Conservation (phyloP, 2,888 invertebrate genomes). For the Spodoptera picta region DNA sequence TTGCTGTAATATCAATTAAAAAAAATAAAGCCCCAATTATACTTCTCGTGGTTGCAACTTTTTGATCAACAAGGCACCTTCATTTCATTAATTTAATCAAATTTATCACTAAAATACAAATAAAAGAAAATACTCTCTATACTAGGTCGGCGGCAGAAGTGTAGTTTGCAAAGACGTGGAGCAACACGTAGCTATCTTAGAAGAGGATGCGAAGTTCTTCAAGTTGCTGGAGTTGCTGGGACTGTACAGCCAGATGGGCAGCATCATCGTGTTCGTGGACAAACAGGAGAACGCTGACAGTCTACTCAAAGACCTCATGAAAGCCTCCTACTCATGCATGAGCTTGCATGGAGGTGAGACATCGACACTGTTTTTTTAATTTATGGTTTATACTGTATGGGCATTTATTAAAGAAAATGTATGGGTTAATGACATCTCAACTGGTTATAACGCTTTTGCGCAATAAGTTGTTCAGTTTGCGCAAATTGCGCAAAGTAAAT, state of each 20-base stretch:
- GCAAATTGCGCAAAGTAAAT: no score
- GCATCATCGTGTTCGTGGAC: constrained; percentile 98
- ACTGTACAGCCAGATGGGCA: constrained; percentile 96
- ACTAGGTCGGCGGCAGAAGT: constrained; percentile 96
- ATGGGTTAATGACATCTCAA: background rate
- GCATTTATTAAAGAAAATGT: background rate
- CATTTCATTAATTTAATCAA: no score
- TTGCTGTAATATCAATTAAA: no score
- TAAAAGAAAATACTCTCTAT: background rate
- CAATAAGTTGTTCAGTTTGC: no score
- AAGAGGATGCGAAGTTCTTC: constrained; percentile 99
- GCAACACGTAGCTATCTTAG: constrained; percentile 97
- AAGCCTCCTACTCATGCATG: constrained; percentile 98
- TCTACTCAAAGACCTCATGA: constrained; percentile 97
- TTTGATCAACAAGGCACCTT: no score
- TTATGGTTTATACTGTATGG: background rate
- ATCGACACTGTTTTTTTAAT: constrained; percentile 3
- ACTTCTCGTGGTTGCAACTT: no score
- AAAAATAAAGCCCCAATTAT: no score
- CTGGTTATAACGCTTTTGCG: no score
- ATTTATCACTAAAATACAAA: no score
- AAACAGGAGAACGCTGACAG: constrained; percentile 99
- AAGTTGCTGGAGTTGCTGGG: constrained; percentile 99
- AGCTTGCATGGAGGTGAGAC: constrained; percentile 96
- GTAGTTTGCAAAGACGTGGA: constrained; percentile 99